phyloP scores from a whole-genome alignment of 2,113 vertebrate genomes.

The Stictonetta naevosa region DNA sequence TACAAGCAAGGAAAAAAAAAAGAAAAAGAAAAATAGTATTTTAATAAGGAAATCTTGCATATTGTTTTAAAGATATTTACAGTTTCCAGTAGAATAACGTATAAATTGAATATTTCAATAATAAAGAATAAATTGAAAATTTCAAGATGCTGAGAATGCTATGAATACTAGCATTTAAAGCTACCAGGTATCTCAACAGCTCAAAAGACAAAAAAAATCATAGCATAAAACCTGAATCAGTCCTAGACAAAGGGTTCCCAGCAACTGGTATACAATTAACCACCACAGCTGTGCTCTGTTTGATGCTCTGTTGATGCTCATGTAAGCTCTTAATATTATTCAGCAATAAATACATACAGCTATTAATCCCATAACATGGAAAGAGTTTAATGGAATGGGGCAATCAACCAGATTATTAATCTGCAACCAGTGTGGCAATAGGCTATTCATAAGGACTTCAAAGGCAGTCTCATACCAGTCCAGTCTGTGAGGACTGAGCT shows the following conservation, averaged over 20 bases:
- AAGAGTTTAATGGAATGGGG: neutral
- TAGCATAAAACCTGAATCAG: neutral
- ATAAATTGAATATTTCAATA: too few relatives aligned
- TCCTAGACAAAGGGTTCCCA: neutral
- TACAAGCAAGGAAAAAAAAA: neutral
- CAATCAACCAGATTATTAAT: neutral
- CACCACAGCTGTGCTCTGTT: neutral
- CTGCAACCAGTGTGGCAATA: neutral
- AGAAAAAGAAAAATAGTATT: neutral
- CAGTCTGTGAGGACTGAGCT: neutral
- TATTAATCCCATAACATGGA: neutral
- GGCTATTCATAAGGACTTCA: neutral
- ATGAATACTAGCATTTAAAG: neutral
- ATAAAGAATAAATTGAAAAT: neutral
- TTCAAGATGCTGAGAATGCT: neutral
- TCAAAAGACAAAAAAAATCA: neutral
- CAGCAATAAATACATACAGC: neutral
- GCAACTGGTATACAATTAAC: neutral
- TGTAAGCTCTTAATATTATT: neutral
- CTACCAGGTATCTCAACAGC: neutral
- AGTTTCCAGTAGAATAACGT: neutral
- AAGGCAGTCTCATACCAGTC: neutral
- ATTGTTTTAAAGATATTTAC: neutral
- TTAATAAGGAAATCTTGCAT: neutral
- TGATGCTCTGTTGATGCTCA: neutral